A percentile compares a stretch with the other conserved stretches of the same genome.
phyloP scores from a whole-genome alignment of 92 coral and sea anemone genomes.

The Micromussa lordhowensis region DNA sequence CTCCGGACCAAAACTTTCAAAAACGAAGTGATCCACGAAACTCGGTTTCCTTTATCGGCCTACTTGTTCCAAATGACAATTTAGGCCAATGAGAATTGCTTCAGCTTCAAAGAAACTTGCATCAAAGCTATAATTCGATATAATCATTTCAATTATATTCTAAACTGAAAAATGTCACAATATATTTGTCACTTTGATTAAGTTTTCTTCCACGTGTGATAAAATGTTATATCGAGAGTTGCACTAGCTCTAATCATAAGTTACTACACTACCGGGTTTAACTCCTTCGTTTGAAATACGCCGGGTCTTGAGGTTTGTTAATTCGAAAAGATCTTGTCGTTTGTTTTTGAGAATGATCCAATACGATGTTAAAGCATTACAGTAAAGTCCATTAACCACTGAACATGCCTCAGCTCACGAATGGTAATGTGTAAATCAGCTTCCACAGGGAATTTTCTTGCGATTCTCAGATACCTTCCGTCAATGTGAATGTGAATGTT shows the following conservation, averaged over 20 bases:
- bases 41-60: too few species aligned
- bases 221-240: too few species aligned
- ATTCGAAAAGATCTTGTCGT: neutral
- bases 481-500: neutral
- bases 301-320: neutral
- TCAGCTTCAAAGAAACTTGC: neutral
- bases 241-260: neutral
- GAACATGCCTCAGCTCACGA: too few species aligned
- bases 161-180: neutral
- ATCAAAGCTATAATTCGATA: neutral
- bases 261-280: neutral
- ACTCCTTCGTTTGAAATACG: neutral
- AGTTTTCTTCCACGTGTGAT: neutral
- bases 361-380: neutral
- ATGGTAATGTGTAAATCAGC: too few species aligned
- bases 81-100: neutral
- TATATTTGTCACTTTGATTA: neutral
- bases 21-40: neutral
- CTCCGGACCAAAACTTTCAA: too few species aligned
- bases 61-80: neutral
- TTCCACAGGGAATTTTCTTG: too few species aligned
- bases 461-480: neutral
- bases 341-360: neutral
- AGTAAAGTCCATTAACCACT: too few species aligned
- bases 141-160: too few species aligned